Evolutionary conservation across 2,113 vertebrate species (phyloP), one percentile per base, ranked within the genome.

Genomic region (Lethenteron reissneri): DNA sequence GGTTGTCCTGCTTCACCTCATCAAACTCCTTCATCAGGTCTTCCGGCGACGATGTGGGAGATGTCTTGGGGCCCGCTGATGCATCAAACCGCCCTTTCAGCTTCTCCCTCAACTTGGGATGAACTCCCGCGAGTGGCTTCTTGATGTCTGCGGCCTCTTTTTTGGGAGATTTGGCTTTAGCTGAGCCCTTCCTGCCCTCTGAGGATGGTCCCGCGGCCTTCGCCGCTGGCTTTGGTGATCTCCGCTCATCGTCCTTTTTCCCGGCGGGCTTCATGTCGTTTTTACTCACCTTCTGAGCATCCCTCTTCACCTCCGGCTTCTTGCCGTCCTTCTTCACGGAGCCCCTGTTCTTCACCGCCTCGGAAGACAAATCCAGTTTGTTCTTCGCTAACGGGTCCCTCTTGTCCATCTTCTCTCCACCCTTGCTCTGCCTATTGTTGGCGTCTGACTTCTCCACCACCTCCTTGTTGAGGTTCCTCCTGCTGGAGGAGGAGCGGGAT

Each of bases 231-330:
- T 68, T 84, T 15, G 74, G 3, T 5, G 57, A 71, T 74, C 80
- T 81, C 64, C 83, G 86, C 64, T 82, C 83, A 58, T 85, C 86
- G 0, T 69, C 69, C 60, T 77, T 87, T 83, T 2, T 71, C 21
- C 62, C 11, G 62, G 21, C 11, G 8, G 62, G 21, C n/a, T n/a
- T n/a, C 21, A 9, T 68, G 8, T 68, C 62, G 15, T 68, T 21
- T 68, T n/a, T 17, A 68, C 15, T 68, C n/a, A 68, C 62, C 21
- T 68, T 68, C n/a, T 21, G 9, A 17, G 15, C 11, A 0, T 86
- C 86, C 73, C 21, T 68, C 21, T 21, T 81, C 4, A 62, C 3
- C 3, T 84, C 83, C 74, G 81, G 82, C 70, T 80, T 84, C 41
- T 69, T 72, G 0, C 1, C 0, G 0, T 78, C 79, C 71, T 76